Conservation (phyloP, 2,797 vertebrate species). For the Gouania willdenowi region DNA sequence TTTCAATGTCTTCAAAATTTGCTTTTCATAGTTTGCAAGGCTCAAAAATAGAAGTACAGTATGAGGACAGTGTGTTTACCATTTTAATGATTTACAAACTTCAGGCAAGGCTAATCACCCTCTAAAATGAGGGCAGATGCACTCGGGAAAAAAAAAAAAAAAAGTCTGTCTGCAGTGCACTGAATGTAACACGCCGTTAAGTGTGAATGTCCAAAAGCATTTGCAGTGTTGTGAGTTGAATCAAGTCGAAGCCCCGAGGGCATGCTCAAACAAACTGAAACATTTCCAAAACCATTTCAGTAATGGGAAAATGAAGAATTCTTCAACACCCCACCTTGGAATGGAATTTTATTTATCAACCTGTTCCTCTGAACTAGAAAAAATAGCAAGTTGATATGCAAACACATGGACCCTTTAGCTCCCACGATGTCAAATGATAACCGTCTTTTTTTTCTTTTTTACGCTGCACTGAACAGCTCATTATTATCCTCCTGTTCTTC, state of each 20-base stretch:
- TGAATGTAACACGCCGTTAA: constrained; percentile 31
- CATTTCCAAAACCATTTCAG: constrained; percentile 45
- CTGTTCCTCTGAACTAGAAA: too few relatives aligned
- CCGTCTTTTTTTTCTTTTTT: constrained; percentile 5
- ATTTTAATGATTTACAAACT: constrained; percentile 46
- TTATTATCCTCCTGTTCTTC: too few relatives aligned
- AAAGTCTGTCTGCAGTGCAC: constrained; percentile 12
- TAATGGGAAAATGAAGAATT: constrained; percentile 27
- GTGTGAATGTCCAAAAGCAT: constrained; percentile 49
- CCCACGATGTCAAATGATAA: too few relatives aligned
- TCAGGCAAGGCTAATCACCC: constrained; percentile 17
- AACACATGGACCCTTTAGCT: too few relatives aligned
- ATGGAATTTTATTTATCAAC: constrained; percentile 12
- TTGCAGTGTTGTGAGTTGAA: constrained; percentile 42
- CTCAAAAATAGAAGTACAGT: constrained; percentile 15
- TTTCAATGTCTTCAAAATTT: constrained; percentile 40
- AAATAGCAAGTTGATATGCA: too few relatives aligned
- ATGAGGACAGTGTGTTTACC: constrained; percentile 36
- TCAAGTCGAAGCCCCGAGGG: constrained; percentile 44
- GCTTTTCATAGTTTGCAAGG: constrained; percentile 9
- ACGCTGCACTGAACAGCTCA: background rate
- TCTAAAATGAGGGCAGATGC: constrained; percentile 26
- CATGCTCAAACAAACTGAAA: constrained; percentile 32
- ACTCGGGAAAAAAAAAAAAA: too few relatives aligned
- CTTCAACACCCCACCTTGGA: constrained; percentile 17